These are phyloP conservation scores for Embidobia sp. DNA, from an alignment of 2,888 invertebrate species.

Conservation along the genomic window DNA sequence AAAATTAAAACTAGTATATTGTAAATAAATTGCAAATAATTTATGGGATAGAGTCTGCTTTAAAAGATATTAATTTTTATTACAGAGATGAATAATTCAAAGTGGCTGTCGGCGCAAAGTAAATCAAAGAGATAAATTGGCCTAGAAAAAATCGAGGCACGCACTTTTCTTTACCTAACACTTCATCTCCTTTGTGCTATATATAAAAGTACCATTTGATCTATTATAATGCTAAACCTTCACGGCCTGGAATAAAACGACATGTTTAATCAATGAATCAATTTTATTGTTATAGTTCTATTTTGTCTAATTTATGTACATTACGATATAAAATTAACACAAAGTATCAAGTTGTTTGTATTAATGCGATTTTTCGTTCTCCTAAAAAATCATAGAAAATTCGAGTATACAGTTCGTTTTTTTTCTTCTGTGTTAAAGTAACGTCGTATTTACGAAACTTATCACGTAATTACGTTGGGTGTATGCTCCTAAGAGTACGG, in stretches of 20 bases:
- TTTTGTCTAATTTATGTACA: conserved; percentile 39
- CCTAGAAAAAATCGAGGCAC: neutral
- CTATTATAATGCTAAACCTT: conserved; percentile 1
- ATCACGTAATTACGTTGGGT: conserved; percentile 15
- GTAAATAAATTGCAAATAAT: too few species aligned
- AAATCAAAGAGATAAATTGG: conserved; percentile 15
- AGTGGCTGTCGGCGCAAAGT: neutral
- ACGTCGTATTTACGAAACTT: conserved; percentile 29
- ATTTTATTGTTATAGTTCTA: conserved; percentile 36
- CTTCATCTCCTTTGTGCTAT: neutral
- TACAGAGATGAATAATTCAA: too few species aligned
- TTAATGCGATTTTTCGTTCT: conserved; percentile 1
- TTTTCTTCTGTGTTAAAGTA: conserved; percentile 21
- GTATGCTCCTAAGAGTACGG: conserved; percentile 25
- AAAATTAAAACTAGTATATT: too few species aligned
- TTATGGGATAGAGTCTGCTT: too few species aligned
- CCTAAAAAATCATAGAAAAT: conserved; percentile 24
- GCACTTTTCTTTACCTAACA: conserved; percentile 13
- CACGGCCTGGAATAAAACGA: conserved; percentile 5
- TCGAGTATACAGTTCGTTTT: conserved; percentile 5
- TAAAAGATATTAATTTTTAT: too few species aligned
- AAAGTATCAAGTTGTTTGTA: conserved; percentile 13
- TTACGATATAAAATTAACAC: conserved; percentile 31
- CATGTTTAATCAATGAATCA: conserved; percentile 42
- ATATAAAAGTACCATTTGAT: conserved; percentile 11